Evolutionary conservation across 2,113 vertebrate genomes (phyloP).

Genomic region (Casuarius casuarius): DNA sequence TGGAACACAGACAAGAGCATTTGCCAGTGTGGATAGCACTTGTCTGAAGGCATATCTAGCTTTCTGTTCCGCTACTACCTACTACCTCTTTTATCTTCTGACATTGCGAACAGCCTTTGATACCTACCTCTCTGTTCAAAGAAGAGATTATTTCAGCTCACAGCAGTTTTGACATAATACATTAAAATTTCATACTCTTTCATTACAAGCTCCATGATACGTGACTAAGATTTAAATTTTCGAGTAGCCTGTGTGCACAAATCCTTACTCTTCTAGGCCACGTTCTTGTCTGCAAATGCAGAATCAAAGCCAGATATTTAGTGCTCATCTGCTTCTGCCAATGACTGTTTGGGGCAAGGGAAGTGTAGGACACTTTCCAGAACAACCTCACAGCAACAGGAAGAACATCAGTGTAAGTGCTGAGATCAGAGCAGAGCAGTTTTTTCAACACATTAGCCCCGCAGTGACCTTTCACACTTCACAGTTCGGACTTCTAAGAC

Average conservation of each 20-base stretch:
- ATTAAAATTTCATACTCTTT: constrained; percentile 3
- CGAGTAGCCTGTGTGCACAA: background rate
- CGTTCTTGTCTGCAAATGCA: background rate
- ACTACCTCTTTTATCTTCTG: constrained; percentile 30
- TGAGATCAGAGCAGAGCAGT: background rate
- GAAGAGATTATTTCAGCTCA: constrained; percentile 21
- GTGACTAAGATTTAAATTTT: constrained; percentile 31
- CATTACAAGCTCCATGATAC: background rate
- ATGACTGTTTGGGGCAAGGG: background rate
- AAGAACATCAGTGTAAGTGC: background rate
- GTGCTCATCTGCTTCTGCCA: background rate
- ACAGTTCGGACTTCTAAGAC: background rate
- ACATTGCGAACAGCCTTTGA: background rate
- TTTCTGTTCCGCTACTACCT: background rate
- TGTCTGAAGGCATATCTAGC: background rate
- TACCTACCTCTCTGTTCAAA: constrained; percentile 5
- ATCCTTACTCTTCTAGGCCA: background rate
- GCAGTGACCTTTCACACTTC: background rate
- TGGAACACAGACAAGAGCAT: background rate
- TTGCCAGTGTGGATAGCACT: background rate
- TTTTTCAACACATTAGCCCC: background rate
- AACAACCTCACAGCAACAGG: background rate
- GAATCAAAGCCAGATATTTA: background rate
- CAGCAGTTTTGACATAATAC: constrained; percentile 37
- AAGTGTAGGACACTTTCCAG: background rate